A percentile compares a stretch with the other conserved stretches of the same genome.
These are phyloP conservation scores for Acipenser ruthenus DNA, from an alignment of 2,797 vertebrate genomes.

Conservation along the genomic window DNA sequence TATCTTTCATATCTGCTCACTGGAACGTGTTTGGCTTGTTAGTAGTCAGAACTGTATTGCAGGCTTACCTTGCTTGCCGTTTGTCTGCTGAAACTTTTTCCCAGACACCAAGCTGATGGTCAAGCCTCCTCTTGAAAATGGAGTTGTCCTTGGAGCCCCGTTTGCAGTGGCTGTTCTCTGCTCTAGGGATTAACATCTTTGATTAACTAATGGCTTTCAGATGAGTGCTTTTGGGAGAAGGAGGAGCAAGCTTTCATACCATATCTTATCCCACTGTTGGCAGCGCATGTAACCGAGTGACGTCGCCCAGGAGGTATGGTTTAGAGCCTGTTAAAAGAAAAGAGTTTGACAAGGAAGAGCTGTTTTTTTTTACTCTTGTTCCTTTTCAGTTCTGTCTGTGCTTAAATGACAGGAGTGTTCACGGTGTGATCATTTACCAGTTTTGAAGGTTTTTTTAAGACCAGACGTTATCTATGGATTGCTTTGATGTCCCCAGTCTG, in stretches of 20 bases:
- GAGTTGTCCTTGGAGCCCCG: conserved; percentile 32
- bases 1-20: no score
- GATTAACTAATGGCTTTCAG: conserved; percentile 45
- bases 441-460: conserved; percentile 22
- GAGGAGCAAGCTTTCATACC: conserved; percentile 24
- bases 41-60: neutral
- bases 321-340: neutral
- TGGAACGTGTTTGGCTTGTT: no score
- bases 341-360: conserved; percentile 46
- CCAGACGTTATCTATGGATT: conserved; percentile 29
- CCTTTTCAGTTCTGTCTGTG: conserved; percentile 38
- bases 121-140: conserved; percentile 23
- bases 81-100: conserved; percentile 5
- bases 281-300: conserved; percentile 32
- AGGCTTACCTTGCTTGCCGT: conserved; percentile 5
- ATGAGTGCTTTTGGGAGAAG: conserved; percentile 35
- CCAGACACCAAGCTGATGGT: neutral
- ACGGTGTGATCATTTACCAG: no score
- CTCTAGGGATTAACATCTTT: conserved; percentile 36
- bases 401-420: conserved; percentile 35
- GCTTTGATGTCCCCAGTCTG: conserved; percentile 59
- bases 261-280: conserved; percentile 31
- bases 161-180: conserved; percentile 26
- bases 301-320: neutral
- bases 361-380: conserved; percentile 29